Conservation (phyloP, 2,797 vertebrate genomes). For the Rhabdomys pumilio region DNA sequence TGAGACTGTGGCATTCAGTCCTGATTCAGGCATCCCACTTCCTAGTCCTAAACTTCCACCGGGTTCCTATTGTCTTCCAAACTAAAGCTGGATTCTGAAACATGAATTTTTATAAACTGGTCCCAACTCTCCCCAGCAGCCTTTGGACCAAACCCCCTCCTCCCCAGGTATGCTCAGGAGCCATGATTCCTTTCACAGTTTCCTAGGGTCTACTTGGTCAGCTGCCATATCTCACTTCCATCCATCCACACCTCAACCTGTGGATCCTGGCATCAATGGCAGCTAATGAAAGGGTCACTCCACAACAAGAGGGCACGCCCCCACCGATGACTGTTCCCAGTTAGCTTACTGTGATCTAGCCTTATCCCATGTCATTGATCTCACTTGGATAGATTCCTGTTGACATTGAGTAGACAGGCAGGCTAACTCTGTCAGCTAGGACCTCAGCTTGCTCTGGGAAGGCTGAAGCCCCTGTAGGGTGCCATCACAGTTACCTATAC, state of each 20-base stretch:
- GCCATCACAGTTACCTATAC: background rate
- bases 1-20: accelerated
- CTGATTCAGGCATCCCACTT: accelerated
- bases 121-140: too few relatives aligned
- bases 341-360: too few relatives aligned
- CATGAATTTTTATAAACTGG: accelerated
- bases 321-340: background rate
- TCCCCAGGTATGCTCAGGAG: accelerated
- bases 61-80: background rate
- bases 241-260: too few relatives aligned
- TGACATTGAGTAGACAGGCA: background rate
- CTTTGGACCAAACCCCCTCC: background rate
- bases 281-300: background rate
- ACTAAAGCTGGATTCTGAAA: too few relatives aligned
- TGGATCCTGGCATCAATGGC: accelerated
- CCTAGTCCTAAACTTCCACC: background rate
- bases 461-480: background rate
- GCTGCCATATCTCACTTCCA: background rate
- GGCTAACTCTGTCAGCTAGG: background rate
- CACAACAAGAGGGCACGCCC: background rate
- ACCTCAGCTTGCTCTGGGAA: background rate
- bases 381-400: background rate
- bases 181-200: accelerated
- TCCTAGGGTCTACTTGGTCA: accelerated
- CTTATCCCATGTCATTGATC: accelerated